A percentile compares a stretch with the other conserved stretches of the same genome.
phyloP scores from a whole-genome alignment of 2,113 vertebrate species.

The Rhea pennata region DNA sequence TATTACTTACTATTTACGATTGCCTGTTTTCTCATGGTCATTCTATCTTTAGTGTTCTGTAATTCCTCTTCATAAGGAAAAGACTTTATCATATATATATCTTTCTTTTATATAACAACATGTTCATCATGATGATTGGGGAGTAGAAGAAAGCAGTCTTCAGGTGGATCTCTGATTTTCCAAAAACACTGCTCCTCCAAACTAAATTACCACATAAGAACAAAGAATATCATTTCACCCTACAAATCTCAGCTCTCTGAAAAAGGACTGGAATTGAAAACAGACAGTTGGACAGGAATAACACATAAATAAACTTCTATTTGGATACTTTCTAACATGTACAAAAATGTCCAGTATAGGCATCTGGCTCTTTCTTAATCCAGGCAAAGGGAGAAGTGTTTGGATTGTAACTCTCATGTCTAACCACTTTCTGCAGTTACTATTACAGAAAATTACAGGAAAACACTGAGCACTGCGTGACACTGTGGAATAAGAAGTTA shows the following conservation, averaged over 20 bases:
- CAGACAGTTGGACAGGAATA: neutral
- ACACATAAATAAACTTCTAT: neutral
- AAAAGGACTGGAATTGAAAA: neutral
- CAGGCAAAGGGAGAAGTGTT: neutral
- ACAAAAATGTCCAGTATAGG: neutral
- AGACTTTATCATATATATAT: neutral
- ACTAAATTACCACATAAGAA: neutral
- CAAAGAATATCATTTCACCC: neutral
- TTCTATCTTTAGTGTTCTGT: neutral
- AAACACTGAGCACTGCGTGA: fast-evolving
- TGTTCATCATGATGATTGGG: neutral
- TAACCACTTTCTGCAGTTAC: neutral
- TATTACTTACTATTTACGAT: neutral
- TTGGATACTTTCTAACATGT: neutral
- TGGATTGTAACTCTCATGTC: neutral
- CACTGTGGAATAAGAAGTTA: neutral
- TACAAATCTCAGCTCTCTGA: neutral
- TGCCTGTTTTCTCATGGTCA: neutral
- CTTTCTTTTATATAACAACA: neutral
- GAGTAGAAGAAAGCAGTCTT: neutral
- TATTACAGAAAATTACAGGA: neutral
- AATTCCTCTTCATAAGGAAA: neutral
- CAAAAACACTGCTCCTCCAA: neutral
- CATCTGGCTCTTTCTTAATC: neutral
- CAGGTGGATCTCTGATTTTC: neutral